Percentiles rank a stretch among this genome's conserved stretches.
phyloP scores from a whole-genome alignment of 1,140 invertebrate genomes.

The Antheraea pernyi region DNA sequence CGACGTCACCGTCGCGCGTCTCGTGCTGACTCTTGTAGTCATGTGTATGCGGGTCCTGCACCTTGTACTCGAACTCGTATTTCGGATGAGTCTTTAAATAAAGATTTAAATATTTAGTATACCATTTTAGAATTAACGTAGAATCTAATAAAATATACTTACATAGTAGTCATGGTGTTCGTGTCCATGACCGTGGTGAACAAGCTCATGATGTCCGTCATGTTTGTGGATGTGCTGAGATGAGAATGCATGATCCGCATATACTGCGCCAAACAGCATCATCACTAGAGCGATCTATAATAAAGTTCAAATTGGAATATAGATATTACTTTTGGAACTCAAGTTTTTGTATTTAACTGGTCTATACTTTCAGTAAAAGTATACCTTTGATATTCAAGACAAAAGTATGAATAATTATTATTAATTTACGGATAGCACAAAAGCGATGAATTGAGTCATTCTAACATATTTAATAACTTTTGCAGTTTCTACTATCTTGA shows the following conservation, averaged over 20 bases:
- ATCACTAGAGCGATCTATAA: not conserved
- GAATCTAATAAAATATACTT: constrained; percentile 17
- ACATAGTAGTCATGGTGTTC: constrained; percentile 36
- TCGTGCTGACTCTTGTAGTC: constrained; percentile 43
- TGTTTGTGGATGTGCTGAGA: constrained; percentile 12
- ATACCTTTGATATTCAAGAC: too few relatives aligned
- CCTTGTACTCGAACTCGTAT: constrained; percentile 70
- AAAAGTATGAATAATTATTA: too few relatives aligned
- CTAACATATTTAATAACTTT: too few relatives aligned
- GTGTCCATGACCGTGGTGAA: constrained; percentile 24
- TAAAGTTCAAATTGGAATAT: not conserved
- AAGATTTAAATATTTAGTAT: constrained; percentile 5
- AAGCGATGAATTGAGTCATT: too few relatives aligned
- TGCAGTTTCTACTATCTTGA: too few relatives aligned
- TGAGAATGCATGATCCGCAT: constrained; percentile 11
- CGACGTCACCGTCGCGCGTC: constrained; percentile 53
- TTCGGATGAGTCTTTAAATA: constrained; percentile 41
- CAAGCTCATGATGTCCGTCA: constrained; percentile 7
- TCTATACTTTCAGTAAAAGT: too few relatives aligned
- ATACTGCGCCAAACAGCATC: not conserved
- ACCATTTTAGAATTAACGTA: not conserved
- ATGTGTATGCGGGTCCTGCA: constrained; percentile 39
- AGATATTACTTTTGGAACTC: not conserved
- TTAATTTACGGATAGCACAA: too few relatives aligned
- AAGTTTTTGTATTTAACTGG: too few relatives aligned